Percentiles rank a stretch among this genome's conserved stretches.
These are phyloP conservation scores for Leptinotarsa lineolata DNA, from an alignment of 1,140 invertebrate genomes.

Conservation along the genomic window DNA sequence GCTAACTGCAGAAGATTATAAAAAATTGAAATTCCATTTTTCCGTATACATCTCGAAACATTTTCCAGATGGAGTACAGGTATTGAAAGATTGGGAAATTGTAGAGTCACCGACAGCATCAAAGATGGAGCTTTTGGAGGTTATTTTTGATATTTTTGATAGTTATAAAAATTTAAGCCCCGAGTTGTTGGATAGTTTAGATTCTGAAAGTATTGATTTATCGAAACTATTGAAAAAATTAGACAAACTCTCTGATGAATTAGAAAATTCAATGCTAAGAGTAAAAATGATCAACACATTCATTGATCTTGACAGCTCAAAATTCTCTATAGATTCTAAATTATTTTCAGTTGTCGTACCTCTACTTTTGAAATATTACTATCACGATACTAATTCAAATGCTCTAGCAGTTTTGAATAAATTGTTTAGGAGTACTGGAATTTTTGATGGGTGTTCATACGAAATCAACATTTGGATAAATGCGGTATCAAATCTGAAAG, in stretches of 20 bases:
- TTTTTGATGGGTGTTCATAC: slow-evolving; percentile 66
- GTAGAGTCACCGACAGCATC: slow-evolving; percentile 41
- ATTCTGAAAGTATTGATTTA: slow-evolving; percentile 52
- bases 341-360: slow-evolving; percentile 64
- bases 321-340: slow-evolving; percentile 61
- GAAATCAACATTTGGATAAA: slow-evolving; percentile 72
- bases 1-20: slow-evolving; percentile 42
- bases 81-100: slow-evolving; percentile 60
- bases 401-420: slow-evolving; percentile 57
- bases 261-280: slow-evolving; percentile 57
- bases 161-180: slow-evolving; percentile 62
- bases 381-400: slow-evolving; percentile 56
- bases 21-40: slow-evolving; percentile 56
- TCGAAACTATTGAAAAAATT: slow-evolving; percentile 58
- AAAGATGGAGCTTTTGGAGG: slow-evolving; percentile 53
- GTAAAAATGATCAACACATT: slow-evolving; percentile 70
- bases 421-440: slow-evolving; percentile 63
- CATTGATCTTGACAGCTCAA: slow-evolving; percentile 61
- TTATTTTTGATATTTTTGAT: slow-evolving; percentile 62
- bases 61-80: slow-evolving; percentile 58
- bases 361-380: slow-evolving; percentile 64
- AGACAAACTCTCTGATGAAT: slow-evolving; percentile 46
- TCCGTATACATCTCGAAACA: slow-evolving; percentile 59
- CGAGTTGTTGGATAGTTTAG: slow-evolving; percentile 59
- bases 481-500: slow-evolving; percentile 53